These are phyloP conservation scores for Ecliptopera silaceata DNA, from an alignment of 2,888 invertebrate species.

Conservation along the genomic window DNA sequence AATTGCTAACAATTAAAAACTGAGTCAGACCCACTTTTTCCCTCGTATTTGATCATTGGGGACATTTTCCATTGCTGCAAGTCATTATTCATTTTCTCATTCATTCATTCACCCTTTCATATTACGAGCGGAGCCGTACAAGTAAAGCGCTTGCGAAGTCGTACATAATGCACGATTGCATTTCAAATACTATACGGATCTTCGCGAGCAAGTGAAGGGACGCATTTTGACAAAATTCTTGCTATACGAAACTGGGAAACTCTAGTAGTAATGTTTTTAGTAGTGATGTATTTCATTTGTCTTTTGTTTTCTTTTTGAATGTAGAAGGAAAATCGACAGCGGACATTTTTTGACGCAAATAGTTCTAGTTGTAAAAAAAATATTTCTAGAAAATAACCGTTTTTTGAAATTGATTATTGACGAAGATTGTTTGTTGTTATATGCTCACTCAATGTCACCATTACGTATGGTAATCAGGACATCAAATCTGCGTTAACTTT, in stretches of 20 bases:
- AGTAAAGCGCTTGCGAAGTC: conserved; percentile 52
- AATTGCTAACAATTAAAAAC: neutral
- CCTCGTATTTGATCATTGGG: neutral
- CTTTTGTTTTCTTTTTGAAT: neutral
- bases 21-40: neutral
- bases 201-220: conserved; percentile 45
- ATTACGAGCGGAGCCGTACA: conserved; percentile 23
- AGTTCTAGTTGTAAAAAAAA: too few relatives aligned
- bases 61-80: conserved; percentile 9
- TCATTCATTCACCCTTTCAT: conserved; percentile 23
- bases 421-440: too few relatives aligned
- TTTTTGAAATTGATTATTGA: too few relatives aligned
- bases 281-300: too few relatives aligned
- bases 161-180: conserved; percentile 66
- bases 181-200: conserved; percentile 58
- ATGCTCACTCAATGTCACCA: too few relatives aligned
- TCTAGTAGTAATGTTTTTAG: too few relatives aligned
- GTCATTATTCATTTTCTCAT: conserved; percentile 26
- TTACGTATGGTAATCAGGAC: too few relatives aligned
- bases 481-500: too few relatives aligned
- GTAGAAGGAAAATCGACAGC: too few relatives aligned
- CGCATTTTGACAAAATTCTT: conserved; percentile 1
- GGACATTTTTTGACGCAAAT: too few relatives aligned
- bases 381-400: too few relatives aligned
- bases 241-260: neutral